Base-by-base conservation (phyloP, 2,888 invertebrate species). In the Urechis unicinctus region DNA sequence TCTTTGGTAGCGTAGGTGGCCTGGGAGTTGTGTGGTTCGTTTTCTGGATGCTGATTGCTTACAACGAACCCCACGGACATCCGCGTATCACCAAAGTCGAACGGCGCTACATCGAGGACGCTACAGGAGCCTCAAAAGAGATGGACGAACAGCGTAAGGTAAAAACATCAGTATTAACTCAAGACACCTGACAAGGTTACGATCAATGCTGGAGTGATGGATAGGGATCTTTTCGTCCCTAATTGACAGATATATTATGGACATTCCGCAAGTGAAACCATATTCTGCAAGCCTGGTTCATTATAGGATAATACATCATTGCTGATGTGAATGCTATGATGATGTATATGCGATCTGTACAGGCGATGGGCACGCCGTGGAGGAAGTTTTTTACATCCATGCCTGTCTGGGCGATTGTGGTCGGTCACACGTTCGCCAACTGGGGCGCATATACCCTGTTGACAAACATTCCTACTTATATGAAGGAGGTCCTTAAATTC, bases 381-480 rank as follows among this genome's bases (percentile, higher is more conserved):
- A 36, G 30, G 30, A 21, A 46, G 30, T 54, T 62, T 43, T 52
- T 55, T 50, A 59, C 43, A 25, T 63, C 63, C 1, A 46, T 65
- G 4, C 77, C 82, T 0, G 75, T 81, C 3, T 71, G 75, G 50
- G 79, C 79, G 0, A 78, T 80, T 52, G 67, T 78, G 29, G 65
- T 80, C 3, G 79, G 79, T 1, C 81, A 82, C 60, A 68, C 79
- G 45, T 81, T 78, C 50, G 76, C 78, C 52, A 77, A 73, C 47
- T 77, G 74, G 74, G 78, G 73, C 50, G 73, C 74, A 25, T 66
- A 67, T 57, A 57, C 60, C 24, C 45, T 66, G 44, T 60, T 67
- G 17, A 66, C 66, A 31, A 61, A 56, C 48, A 61, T 66, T 24
- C 66, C 66, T 1, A 58, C 66, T 24, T 66, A 61, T 52, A 61